phyloP scores from a whole-genome alignment of 2,113 vertebrate genomes.

The Trachemys scripta region DNA sequence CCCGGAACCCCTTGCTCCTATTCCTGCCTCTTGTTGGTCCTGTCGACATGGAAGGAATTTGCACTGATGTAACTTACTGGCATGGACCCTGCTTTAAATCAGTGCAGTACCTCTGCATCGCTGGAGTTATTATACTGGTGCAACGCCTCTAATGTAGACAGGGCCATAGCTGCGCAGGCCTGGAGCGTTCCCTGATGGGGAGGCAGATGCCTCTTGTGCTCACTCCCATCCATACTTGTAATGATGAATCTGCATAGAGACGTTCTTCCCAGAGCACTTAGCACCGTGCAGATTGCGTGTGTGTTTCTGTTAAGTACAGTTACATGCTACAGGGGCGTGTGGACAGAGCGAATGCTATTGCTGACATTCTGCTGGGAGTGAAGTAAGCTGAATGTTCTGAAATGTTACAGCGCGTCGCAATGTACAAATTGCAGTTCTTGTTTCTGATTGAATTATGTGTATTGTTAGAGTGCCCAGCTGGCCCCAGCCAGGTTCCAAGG shows the following conservation, averaged over 20 bases:
- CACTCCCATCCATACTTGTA: not conserved
- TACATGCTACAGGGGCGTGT: not conserved
- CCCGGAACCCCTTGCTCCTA: conserved; percentile 32
- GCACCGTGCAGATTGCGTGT: not conserved
- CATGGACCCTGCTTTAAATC: not conserved
- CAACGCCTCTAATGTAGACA: not conserved
- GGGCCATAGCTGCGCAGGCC: not conserved
- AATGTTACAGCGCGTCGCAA: not conserved
- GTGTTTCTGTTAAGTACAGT: not conserved
- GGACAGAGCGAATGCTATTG: not conserved
- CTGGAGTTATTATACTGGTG: not conserved
- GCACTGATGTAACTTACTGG: not conserved
- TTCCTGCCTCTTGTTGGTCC: not conserved
- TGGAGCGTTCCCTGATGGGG: not conserved
- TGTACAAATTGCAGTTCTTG: not conserved
- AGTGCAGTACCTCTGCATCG: not conserved
- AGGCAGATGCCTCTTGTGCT: not conserved
- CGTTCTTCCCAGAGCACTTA: not conserved
- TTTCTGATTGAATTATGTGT: not conserved
- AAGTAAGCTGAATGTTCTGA: not conserved
- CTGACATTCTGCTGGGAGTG: not conserved
- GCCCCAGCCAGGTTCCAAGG: not conserved
- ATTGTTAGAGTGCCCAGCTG: not conserved
- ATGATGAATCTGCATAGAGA: not conserved
- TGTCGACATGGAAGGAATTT: not conserved